phyloP scores from a whole-genome alignment of 2,888 invertebrate species.

The Ferrisia virgata region DNA sequence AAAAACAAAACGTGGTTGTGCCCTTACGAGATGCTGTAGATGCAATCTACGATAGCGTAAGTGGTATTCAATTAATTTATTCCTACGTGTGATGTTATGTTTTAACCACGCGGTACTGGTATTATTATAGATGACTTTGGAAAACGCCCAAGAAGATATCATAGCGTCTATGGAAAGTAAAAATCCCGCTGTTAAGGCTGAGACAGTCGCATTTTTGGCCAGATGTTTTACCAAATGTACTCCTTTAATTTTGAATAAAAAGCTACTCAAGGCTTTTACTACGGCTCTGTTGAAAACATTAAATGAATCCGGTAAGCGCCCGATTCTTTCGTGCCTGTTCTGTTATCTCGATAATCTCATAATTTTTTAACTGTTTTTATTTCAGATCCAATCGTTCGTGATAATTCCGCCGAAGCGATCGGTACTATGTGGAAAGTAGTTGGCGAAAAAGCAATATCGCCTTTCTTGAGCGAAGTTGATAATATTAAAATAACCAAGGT shows the following conservation, averaged over 20 bases:
- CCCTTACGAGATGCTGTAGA: slow-evolving; percentile 87
- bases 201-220: slow-evolving; percentile 79
- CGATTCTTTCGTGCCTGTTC: too few relatives aligned
- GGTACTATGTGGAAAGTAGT: slow-evolving; percentile 92
- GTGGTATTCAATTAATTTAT: slow-evolving; percentile 51
- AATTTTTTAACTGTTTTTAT: not conserved
- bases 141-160: slow-evolving; percentile 80
- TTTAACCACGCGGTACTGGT: not conserved
- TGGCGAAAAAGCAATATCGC: slow-evolving; percentile 83
- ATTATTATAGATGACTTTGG: slow-evolving; percentile 68
- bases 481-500: slow-evolving; percentile 84
- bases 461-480: slow-evolving; percentile 85
- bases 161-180: slow-evolving; percentile 83
- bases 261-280: slow-evolving; percentile 78
- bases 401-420: slow-evolving; percentile 86
- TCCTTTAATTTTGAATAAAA: slow-evolving; percentile 80
- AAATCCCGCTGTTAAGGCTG: slow-evolving; percentile 85
- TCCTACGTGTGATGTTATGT: not conserved
- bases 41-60: slow-evolving; percentile 75
- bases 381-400: slow-evolving; percentile 82
- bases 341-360: too few relatives aligned
- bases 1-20: slow-evolving; percentile 84
- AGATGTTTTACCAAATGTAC: slow-evolving; percentile 79
- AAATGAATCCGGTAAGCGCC: slow-evolving; percentile 65
- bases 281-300: slow-evolving; percentile 73